phyloP scores from a whole-genome alignment of 64 coral and sea anemone genomes.

The Actinia equina region DNA sequence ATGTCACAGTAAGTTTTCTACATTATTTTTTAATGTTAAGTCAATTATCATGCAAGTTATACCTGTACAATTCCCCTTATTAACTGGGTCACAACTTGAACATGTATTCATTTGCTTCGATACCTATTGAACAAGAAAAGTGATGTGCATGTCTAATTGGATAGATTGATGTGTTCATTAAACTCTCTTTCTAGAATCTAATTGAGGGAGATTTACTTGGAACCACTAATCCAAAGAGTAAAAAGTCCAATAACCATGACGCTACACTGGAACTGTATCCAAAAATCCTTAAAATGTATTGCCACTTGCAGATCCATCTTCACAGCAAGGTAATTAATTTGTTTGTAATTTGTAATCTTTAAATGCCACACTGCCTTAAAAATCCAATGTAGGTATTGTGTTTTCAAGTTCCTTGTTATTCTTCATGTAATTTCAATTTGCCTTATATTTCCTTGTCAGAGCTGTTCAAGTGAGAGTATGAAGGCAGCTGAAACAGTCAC shows the following conservation, averaged over 20 bases:
- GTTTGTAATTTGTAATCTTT: no score
- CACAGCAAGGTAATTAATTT: neutral
- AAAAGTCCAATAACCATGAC: neutral
- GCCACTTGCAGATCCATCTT: conserved; percentile 23
- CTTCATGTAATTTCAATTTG: neutral
- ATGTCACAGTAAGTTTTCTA: conserved; percentile 39
- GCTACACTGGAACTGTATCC: conserved; percentile 3
- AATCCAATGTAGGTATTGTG: no score
- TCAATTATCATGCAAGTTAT: no score
- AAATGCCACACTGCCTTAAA: no score
- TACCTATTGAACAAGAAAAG: no score
- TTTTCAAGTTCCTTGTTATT: neutral
- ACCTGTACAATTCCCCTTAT: neutral
- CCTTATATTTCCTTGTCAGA: neutral
- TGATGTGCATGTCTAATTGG: no score
- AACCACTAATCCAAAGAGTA: neutral
- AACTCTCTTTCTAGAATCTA: neutral
- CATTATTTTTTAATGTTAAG: neutral
- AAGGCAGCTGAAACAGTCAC: conserved; percentile 26
- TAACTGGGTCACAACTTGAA: no score
- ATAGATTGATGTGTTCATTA: no score
- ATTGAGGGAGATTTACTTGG: neutral
- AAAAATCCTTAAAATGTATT: conserved; percentile 15
- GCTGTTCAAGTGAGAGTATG: neutral
- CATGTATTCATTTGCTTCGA: no score